Evolutionary conservation across 2,888 invertebrate genomes (phyloP).

Genomic region (Drosophila pullipes): DNA sequence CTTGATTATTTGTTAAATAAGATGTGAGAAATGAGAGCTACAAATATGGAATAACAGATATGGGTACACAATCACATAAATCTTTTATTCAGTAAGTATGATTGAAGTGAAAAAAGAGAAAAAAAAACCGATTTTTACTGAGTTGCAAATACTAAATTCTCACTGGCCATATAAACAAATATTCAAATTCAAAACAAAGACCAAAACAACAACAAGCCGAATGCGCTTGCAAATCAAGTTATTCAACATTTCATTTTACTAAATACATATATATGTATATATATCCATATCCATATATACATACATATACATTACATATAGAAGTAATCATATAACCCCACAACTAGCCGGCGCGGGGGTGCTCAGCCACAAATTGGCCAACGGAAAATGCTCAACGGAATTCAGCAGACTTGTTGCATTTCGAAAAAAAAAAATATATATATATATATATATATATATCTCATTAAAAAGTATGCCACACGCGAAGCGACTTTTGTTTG

Average conservation of each 20-base stretch:
- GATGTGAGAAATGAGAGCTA: neutral
- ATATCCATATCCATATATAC: neutral
- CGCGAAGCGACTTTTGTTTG: slow-evolving; percentile 40
- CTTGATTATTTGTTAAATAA: neutral
- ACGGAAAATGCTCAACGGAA: slow-evolving; percentile 10
- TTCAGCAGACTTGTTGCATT: slow-evolving; percentile 9
- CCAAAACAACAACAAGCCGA: slow-evolving; percentile 11
- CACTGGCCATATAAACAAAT: slow-evolving; percentile 8
- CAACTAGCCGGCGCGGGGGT: neutral
- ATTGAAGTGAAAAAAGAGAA: neutral
- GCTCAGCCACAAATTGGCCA: neutral
- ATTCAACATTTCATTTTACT: slow-evolving; percentile 59
- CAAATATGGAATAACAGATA: neutral
- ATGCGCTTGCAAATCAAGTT: slow-evolving; percentile 69
- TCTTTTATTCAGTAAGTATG: neutral
- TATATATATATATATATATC: too few relatives aligned
- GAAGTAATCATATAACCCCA: slow-evolving; percentile 5
- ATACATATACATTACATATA: neutral
- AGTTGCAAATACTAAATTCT: slow-evolving; percentile 6
- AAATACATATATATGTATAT: slow-evolving; percentile 5
- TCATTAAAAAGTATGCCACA: slow-evolving; percentile 39
- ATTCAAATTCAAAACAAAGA: slow-evolving; percentile 17
- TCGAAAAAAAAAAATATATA: slow-evolving; percentile 3
- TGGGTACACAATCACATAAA: neutral
- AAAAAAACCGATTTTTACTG: neutral